These are phyloP conservation scores for Leucoptera coffeella DNA, from an alignment of 2,888 invertebrate genomes.

Conservation along the genomic window DNA sequence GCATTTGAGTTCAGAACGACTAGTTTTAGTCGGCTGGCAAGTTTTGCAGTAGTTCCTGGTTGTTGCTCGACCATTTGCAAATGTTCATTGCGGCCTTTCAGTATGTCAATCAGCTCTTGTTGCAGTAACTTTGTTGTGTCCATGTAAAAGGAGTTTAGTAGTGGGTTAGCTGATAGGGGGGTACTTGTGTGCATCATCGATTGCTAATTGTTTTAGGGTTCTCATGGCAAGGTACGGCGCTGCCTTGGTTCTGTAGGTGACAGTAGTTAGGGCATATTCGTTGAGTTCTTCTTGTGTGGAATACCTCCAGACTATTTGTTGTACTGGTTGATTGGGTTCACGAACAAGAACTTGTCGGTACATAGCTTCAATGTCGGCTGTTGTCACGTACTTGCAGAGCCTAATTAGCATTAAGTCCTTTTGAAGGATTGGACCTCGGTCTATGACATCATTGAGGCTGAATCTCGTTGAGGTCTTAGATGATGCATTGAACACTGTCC, in stretches of 20 bases:
- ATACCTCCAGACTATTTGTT: slow-evolving; percentile 9
- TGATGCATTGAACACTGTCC: slow-evolving; percentile 4
- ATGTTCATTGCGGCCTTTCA: too few species aligned
- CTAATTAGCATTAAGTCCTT: slow-evolving; percentile 8
- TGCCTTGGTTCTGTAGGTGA: slow-evolving; percentile 6
- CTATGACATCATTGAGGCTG: slow-evolving; percentile 10
- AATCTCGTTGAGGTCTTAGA: slow-evolving; percentile 1
- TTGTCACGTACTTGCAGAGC: slow-evolving; percentile 6
- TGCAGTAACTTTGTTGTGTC: too few species aligned
- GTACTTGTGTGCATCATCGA: too few species aligned
- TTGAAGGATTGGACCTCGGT: slow-evolving; percentile 7
- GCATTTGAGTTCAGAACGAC: too few species aligned
- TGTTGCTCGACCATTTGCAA: background rate
- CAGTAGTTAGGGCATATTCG: slow-evolving; percentile 4
- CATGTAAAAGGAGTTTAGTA: too few species aligned
- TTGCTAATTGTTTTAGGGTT: too few species aligned
- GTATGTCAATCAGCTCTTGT: too few species aligned
- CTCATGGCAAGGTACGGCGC: too few species aligned
- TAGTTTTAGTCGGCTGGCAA: too few species aligned
- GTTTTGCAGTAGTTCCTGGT: background rate
- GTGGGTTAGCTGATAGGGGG: too few species aligned
- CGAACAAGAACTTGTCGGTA: slow-evolving; percentile 7
- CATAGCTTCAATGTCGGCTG: slow-evolving; percentile 9
- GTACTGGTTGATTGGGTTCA: slow-evolving; percentile 7
- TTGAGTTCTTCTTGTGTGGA: slow-evolving; percentile 1